Evolutionary conservation across 2,888 invertebrate genomes (phyloP).

Genomic region (Tenthredo distinguenda): DNA sequence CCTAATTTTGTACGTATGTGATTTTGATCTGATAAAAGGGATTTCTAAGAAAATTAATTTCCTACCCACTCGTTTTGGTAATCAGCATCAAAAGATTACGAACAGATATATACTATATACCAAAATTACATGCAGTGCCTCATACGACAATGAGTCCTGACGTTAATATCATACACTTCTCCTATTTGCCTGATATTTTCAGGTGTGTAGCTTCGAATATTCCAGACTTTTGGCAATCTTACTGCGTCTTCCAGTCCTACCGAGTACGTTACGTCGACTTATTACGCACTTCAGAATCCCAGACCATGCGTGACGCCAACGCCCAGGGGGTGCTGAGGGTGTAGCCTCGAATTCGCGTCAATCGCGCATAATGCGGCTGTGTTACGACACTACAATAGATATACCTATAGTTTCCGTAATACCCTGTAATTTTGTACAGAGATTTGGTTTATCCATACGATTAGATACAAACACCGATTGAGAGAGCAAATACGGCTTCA

Average conservation of each 20-base stretch:
- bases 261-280: background rate
- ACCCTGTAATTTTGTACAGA: background rate
- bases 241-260: background rate
- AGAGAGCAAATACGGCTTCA: background rate
- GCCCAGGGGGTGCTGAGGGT: slow-evolving; percentile 1
- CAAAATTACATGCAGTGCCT: background rate
- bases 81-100: background rate
- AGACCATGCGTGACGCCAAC: background rate
- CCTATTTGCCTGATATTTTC: background rate
- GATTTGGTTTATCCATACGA: background rate
- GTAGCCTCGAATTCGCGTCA: background rate
- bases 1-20: background rate
- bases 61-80: background rate
- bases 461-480: background rate
- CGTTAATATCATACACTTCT: background rate
- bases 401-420: background rate
- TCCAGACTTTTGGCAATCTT: background rate
- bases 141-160: background rate
- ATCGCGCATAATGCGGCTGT: background rate
- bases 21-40: background rate
- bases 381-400: background rate
- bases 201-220: background rate
- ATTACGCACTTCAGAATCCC: background rate
- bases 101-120: background rate
- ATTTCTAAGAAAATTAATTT: background rate